Evolutionary conservation across 2,113 vertebrate genomes (phyloP).

Genomic region (Nibea albiflora): DNA sequence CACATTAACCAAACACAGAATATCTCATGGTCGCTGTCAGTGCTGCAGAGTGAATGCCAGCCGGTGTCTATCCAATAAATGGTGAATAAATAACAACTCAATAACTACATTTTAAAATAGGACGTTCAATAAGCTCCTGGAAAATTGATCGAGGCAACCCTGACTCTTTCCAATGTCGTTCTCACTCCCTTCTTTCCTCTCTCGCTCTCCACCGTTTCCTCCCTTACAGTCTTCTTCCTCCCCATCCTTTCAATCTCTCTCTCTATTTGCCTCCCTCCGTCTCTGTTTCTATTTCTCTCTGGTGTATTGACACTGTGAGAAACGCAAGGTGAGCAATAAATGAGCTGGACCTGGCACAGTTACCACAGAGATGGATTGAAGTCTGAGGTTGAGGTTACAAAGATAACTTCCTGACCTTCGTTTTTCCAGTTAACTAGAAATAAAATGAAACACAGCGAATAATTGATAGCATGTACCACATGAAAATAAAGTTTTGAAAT

Average conservation of each 20-base stretch:
- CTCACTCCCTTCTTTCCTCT: neutral
- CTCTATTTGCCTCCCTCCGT: constrained; percentile 39
- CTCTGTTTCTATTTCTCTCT: constrained; percentile 45
- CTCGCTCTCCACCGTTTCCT: neutral
- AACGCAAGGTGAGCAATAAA: constrained; percentile 78
- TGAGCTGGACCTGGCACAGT: constrained; percentile 54
- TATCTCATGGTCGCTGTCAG: constrained; percentile 34
- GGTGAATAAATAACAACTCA: constrained; percentile 68
- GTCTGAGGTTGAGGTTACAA: constrained; percentile 31
- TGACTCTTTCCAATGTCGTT: constrained; percentile 34
- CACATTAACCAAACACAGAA: constrained; percentile 36
- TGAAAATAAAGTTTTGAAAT: neutral
- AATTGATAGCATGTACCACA: neutral
- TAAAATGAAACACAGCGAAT: neutral
- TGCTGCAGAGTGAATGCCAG: constrained; percentile 43
- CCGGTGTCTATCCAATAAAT: constrained; percentile 56
- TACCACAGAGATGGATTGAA: constrained; percentile 45
- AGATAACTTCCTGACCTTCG: constrained; percentile 47
- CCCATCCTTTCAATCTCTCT: neutral
- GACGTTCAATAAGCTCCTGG: constrained; percentile 56
- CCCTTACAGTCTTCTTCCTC: neutral
- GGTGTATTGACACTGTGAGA: constrained; percentile 67
- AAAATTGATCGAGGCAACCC: constrained; percentile 48
- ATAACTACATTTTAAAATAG: constrained; percentile 65
- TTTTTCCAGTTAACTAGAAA: constrained; percentile 7